Base-by-base conservation (phyloP, 2,888 invertebrate genomes). In the Clepsis dumicolana region DNA sequence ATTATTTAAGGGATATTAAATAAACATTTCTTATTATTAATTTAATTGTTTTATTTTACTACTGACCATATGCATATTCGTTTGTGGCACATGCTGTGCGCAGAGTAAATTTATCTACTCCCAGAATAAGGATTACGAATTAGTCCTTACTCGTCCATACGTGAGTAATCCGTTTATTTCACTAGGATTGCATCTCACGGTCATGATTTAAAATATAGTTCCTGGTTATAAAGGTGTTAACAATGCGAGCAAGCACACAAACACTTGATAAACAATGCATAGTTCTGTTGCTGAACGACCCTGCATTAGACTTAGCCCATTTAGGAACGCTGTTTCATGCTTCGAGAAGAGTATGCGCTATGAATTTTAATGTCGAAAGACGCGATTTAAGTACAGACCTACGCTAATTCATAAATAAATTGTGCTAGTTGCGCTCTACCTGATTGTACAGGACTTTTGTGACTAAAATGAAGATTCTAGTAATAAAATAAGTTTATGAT, bases 271-370 rank as follows among this genome's bases (percentile, higher is more conserved):
- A 68, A 68, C 68, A 68, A 68, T 68, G 53, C 59, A 64, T 59
- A 59, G 57, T n/a, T n/a, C n/a, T n/a, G n/a, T 57, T 57, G 29
- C 41, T 52, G 48, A 38, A 57, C 53, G 68, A 68, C 68, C 67
- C 63, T 68, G 67, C 29, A 54, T 54, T 50, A 44, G 59, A n/a
- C 35, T 48, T 16, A 50, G 21, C 70, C 41, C 59, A 41, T 71
- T 70, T 63, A 65, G 70, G 69, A 60, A 63, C 48, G 53, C 56
- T 61, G 29, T 56, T 65, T 65, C 56, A 64, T 50, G 48, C 56
- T 38, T 29, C 21, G 41, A 70, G 66, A 52, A 32, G 50, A 63
- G 29, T 41, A 16, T 59, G 66, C 21, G 63, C 18, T 16, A 16
- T 70, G 70, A 70, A 70, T 70, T 32, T 59, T 70, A 66, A 65